Base-by-base conservation (phyloP, 37 sponge, comb jelly and placozoan genomes). In the Chondrilla cf. caribensis region DNA sequence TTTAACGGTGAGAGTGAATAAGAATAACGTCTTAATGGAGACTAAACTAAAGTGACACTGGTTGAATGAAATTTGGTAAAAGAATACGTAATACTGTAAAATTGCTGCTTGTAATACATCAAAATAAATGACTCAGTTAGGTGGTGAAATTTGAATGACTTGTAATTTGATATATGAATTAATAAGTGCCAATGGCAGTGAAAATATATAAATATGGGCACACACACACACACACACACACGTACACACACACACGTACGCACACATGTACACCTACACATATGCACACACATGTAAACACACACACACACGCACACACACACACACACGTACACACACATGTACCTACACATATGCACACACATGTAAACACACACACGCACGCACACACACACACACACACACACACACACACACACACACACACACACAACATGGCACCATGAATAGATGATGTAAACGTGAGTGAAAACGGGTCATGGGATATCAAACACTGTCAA, bases 251-350 rank as follows among this genome's bases (percentile, higher is more conserved):
- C 78, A 84, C 18, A 7, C 79, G 60, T 0, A 77, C 67, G 60
- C n/a, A 84, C 77, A 77, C 42, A 72, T 38, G 77, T 14, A 47
- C 11, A 47, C 51, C 6, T 47, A 73, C 43, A 38, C 57, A 60
- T 36, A 24, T 36, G 59, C 81, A 80, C 24, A 80, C n/a, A 3
- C 39, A 60, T 31, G 58, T 64, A 80, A 60, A 59, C 81, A 80
- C 41, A 22, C 41, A 80, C 64, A 59, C 81, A 80, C 39, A 31
- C 62, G 59, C 65, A 60, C 65, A 59, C 81, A 59, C 65, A 59
- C 81, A 59, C 65, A 60, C 64, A 59, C 81, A 80, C 64, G 38
- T 41, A 38, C 41, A 58, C 65, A 62, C 81, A 80, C 81, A 62
- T 37, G 29, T 64, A 60, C 42, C 58, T 38, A 80, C 81, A 59